Conservation (phyloP, 2,888 invertebrate genomes). For the Calliphora vomitoria region DNA sequence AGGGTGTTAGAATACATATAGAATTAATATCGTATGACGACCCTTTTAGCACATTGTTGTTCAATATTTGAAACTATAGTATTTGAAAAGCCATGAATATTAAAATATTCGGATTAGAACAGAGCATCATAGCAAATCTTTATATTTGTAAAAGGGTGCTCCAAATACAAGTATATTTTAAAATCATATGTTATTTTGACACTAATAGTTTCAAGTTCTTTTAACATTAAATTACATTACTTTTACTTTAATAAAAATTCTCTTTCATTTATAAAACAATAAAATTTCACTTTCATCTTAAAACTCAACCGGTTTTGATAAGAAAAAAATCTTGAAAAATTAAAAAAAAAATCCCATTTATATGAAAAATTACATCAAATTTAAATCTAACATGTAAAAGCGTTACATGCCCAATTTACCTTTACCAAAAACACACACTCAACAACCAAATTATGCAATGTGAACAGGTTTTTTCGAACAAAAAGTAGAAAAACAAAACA, state of each 20-base stretch:
- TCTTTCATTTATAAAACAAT: not conserved
- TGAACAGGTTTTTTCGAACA: slow-evolving; percentile 17
- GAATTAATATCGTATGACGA: no score
- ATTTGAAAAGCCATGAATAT: no score
- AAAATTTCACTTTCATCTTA: not conserved
- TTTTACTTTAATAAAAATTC: not conserved
- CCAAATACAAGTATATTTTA: no score
- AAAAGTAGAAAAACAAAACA: not conserved
- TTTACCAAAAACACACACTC: not conserved
- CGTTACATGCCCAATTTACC: slow-evolving; percentile 25
- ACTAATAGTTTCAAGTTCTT: no score
- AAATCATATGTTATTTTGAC: no score
- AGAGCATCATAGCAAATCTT: no score
- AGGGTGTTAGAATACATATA: no score
- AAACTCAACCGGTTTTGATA: not conserved
- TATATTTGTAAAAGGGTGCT: no score
- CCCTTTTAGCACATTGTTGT: no score
- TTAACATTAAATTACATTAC: no score
- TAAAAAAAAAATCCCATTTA: not conserved
- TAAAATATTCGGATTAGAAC: no score
- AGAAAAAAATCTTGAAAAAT: not conserved
- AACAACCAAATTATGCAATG: slow-evolving; percentile 22
- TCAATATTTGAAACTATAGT: no score
- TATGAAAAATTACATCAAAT: not conserved
- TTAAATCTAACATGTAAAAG: slow-evolving; percentile 3